Evolutionary conservation across 2,888 invertebrate genomes (phyloP).

Genomic region (Harpagoxenus sublaevis): DNA sequence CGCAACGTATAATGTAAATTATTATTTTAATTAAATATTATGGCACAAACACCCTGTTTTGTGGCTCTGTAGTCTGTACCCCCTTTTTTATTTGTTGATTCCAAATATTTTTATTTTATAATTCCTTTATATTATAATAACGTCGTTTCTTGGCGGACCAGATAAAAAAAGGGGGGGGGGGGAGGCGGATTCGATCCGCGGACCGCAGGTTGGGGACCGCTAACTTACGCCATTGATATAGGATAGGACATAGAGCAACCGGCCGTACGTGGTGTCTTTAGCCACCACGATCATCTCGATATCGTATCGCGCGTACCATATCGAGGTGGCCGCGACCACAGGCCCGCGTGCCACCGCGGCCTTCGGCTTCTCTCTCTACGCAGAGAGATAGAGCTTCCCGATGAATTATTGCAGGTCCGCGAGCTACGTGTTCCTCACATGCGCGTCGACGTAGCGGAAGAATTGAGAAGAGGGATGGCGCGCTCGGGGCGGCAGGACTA

Average conservation of each 20-base stretch:
- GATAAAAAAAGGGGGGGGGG: too few species aligned
- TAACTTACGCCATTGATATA: conserved; percentile 64
- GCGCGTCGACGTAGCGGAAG: conserved; percentile 22
- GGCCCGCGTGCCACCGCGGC: conserved; percentile 74
- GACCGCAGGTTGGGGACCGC: background rate
- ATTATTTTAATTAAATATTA: too few species aligned
- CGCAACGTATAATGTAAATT: too few species aligned
- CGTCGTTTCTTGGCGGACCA: background rate
- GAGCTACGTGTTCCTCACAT: conserved; percentile 14
- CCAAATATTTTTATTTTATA: background rate
- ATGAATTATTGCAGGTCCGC: conserved; percentile 69
- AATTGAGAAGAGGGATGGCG: conserved; percentile 9
- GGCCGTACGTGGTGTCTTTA: conserved; percentile 69
- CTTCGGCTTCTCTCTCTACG: conserved; percentile 74
- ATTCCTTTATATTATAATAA: background rate
- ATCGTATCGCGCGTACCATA: conserved; percentile 73
- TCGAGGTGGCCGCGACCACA: conserved; percentile 73
- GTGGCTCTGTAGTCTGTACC: too few species aligned
- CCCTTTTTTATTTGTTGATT: too few species aligned
- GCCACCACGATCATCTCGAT: conserved; percentile 68
- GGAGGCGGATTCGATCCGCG: background rate
- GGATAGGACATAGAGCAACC: conserved; percentile 45
- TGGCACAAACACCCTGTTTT: too few species aligned
- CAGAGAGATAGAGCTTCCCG: conserved; percentile 65
- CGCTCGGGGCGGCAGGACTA: conserved; percentile 5